A percentile compares a stretch with the other conserved stretches of the same genome.
Conservation (phyloP, 2,888 invertebrate genomes). For the Sinodicranocentrus sp. region DNA sequence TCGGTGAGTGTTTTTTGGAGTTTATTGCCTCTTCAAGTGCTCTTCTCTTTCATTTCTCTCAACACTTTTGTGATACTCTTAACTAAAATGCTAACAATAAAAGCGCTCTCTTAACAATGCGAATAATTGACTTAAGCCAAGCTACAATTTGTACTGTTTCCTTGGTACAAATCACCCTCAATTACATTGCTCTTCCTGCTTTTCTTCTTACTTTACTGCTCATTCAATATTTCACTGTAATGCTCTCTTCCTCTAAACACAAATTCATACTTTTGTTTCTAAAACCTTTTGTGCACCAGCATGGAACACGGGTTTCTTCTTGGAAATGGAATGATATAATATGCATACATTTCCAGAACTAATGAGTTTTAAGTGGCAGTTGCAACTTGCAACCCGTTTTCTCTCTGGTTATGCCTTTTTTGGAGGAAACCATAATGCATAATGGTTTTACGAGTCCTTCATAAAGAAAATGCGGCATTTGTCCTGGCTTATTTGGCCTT, state of each 20-base stretch:
- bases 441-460: slow-evolving; percentile 18
- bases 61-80: not conserved
- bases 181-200: not conserved
- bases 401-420: not conserved
- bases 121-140: not conserved
- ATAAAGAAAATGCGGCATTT: slow-evolving; percentile 12
- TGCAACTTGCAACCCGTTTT: slow-evolving; percentile 4
- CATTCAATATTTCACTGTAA: too few relatives aligned
- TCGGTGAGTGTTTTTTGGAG: slow-evolving; percentile 76
- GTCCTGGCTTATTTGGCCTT: not conserved
- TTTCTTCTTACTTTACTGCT: not conserved
- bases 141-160: not conserved
- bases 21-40: not conserved
- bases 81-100: slow-evolving; percentile 11
- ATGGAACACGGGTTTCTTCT: too few relatives aligned
- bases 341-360: not conserved
- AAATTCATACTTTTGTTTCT: too few relatives aligned
- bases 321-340: slow-evolving; percentile 1
- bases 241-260: too few relatives aligned
- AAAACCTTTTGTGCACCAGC: too few relatives aligned
- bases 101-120: not conserved
- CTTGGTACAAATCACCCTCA: not conserved
- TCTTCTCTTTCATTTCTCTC: not conserved
- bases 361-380: slow-evolving; percentile 15
- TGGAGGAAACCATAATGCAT: slow-evolving; percentile 18